These are phyloP conservation scores for Microctonus brassicae DNA, from an alignment of 2,888 invertebrate genomes.

Conservation along the genomic window DNA sequence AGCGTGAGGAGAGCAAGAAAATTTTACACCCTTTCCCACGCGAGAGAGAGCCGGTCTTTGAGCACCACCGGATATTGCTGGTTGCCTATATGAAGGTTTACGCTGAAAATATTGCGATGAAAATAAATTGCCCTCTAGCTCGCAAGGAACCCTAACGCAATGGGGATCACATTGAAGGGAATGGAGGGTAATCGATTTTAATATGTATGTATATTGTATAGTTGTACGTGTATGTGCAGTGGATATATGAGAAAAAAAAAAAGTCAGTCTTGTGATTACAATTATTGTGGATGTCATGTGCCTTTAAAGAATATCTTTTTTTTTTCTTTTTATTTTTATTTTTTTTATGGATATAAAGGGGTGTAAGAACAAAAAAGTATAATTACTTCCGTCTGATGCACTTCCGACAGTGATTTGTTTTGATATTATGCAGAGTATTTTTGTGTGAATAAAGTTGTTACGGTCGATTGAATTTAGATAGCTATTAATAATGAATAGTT, in stretches of 20 bases:
- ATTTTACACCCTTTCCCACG: slow-evolving; percentile 42
- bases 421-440: too few species aligned
- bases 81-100: slow-evolving; percentile 27
- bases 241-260: too few species aligned
- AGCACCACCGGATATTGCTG: slow-evolving; percentile 39
- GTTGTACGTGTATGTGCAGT: too few species aligned
- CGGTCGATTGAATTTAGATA: too few species aligned
- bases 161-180: neutral
- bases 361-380: too few species aligned
- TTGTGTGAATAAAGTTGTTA: too few species aligned
- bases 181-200: neutral
- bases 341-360: neutral
- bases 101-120: slow-evolving; percentile 29
- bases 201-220: too few species aligned
- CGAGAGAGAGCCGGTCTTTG: slow-evolving; percentile 31
- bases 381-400: too few species aligned
- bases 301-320: neutral
- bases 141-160: neutral
- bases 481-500: too few species aligned
- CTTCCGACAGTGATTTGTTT: too few species aligned
- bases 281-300: neutral
- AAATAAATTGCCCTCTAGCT: slow-evolving; percentile 22
- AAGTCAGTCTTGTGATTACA: neutral
- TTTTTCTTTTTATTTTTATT: too few species aligned
- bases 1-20: slow-evolving; percentile 28